These are phyloP conservation scores for Helarctos malayanus DNA, from an alignment of 2,797 vertebrate genomes.

Conservation along the genomic window DNA sequence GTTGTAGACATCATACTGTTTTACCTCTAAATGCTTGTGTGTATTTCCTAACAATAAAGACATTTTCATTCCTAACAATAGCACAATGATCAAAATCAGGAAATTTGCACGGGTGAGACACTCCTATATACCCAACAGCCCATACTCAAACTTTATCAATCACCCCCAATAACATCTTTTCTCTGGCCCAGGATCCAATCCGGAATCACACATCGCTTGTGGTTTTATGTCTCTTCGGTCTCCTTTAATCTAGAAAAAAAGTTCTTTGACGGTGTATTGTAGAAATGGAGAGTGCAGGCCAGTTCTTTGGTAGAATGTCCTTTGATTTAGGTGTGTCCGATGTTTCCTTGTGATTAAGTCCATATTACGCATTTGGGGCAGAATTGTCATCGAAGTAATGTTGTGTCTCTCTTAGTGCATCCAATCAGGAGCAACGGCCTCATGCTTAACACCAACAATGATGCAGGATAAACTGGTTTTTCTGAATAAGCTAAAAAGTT, in stretches of 20 bases:
- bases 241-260: conserved; percentile 34
- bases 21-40: not conserved
- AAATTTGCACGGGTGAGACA: conserved; percentile 1
- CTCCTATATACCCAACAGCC: not conserved
- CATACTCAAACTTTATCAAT: conserved; percentile 17
- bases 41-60: conserved; percentile 29
- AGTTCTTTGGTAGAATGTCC: not conserved
- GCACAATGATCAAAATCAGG: conserved; percentile 10
- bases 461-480: conserved; percentile 29
- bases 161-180: conserved; percentile 15
- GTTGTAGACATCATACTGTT: not conserved
- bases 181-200: conserved; percentile 15
- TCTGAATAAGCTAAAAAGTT: conserved; percentile 43
- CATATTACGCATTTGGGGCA: not conserved
- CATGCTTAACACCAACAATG: not conserved
- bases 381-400: not conserved
- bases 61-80: not conserved
- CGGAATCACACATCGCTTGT: not conserved
- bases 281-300: conserved; percentile 29
- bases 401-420: not conserved
- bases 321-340: conserved; percentile 10
- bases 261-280: not conserved
- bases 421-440: not conserved
- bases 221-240: not conserved
- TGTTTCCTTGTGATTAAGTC: conserved; percentile 30